phyloP scores from a whole-genome alignment of 2,113 vertebrate species.

The Ctenodactylus gundi region DNA sequence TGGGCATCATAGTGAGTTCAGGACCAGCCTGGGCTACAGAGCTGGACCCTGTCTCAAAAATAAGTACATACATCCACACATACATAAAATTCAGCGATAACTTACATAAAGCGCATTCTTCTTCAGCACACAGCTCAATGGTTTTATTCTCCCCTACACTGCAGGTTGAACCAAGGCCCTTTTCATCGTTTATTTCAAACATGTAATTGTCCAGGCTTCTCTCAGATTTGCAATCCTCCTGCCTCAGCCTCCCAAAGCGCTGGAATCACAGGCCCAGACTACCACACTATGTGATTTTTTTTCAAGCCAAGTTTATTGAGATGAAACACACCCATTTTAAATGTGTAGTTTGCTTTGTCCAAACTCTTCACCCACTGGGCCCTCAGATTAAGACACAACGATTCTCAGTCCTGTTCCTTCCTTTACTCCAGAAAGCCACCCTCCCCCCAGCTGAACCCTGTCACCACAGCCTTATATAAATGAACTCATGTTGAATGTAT shows the following conservation, averaged over 20 bases:
- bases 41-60: no score
- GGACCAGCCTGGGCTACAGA: no score
- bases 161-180: no score
- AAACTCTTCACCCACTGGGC: not conserved
- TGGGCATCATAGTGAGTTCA: no score
- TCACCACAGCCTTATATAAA: not conserved
- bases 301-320: constrained; percentile 22
- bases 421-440: not conserved
- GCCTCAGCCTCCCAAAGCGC: no score
- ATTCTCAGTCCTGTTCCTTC: not conserved
- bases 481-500: not conserved
- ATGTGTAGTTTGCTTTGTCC: not conserved
- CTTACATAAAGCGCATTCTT: not conserved
- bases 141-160: no score
- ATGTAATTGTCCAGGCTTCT: no score
- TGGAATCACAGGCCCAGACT: no score
- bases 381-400: not conserved
- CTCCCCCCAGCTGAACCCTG: not conserved
- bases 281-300: no score
- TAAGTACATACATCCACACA: no score
- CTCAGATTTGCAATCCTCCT: no score
- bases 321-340: not conserved
- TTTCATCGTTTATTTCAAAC: no score
- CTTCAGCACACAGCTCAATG: not conserved
- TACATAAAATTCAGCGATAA: not conserved